These are phyloP conservation scores for Naja naja DNA, from an alignment of 2,113 vertebrate species.

Conservation along the genomic window DNA sequence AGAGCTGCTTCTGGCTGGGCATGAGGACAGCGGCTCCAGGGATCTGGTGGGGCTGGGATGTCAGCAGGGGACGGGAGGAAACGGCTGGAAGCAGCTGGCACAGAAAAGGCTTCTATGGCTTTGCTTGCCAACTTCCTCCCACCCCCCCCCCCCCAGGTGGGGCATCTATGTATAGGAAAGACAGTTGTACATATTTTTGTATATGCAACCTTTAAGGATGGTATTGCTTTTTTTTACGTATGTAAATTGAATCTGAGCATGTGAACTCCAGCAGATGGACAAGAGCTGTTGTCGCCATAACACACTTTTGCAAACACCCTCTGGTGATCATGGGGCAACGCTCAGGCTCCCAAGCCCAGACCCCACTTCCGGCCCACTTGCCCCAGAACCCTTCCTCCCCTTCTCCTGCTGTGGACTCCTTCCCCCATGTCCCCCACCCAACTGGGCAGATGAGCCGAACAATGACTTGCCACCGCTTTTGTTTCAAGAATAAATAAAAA, in stretches of 20 bases:
- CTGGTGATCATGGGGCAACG: background rate
- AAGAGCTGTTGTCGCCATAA: background rate
- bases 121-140: background rate
- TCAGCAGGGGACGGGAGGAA: background rate
- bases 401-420: background rate
- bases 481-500: background rate
- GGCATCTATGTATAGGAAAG: slow-evolving; percentile 37
- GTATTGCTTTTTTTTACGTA: background rate
- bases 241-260: slow-evolving; percentile 6
- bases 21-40: background rate
- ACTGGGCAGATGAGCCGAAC: too few species aligned
- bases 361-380: background rate
- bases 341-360: background rate
- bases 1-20: too few species aligned
- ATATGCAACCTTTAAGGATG: background rate
- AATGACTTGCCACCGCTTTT: background rate
- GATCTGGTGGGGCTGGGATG: background rate
- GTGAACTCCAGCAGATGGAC: slow-evolving; percentile 14
- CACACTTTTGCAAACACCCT: slow-evolving; percentile 60
- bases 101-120: background rate
- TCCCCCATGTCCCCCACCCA: background rate
- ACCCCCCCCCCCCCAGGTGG: accelerated
- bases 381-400: background rate
- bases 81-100: background rate
- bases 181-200: slow-evolving; percentile 21